Conservation (phyloP, 35 echinoderm and acorn worm species). For the Ophiothrix spiculata region DNA sequence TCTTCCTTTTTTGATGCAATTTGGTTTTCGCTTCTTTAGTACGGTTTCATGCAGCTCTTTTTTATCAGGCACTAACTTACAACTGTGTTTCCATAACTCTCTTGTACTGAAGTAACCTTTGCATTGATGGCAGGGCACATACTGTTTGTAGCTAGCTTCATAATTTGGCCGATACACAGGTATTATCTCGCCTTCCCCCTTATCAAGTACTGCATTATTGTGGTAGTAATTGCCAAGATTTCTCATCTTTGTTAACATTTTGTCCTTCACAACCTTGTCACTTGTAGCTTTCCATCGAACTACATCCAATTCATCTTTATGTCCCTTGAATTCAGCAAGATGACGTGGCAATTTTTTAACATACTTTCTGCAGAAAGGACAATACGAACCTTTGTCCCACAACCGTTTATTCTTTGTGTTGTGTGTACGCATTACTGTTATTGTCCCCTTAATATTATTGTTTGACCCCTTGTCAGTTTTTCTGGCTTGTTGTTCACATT, state of each 20-base stretch:
- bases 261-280: conserved; percentile 49
- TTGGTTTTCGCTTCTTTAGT: conserved; percentile 28
- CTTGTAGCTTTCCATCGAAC: conserved; percentile 49
- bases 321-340: conserved; percentile 28
- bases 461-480: too few species aligned
- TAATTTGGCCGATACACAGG: conserved; percentile 71
- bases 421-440: conserved; percentile 11
- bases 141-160: conserved; percentile 60
- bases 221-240: conserved; percentile 69
- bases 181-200: conserved; percentile 53
- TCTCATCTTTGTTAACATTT: conserved; percentile 64
- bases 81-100: conserved; percentile 73
- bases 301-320: conserved; percentile 52
- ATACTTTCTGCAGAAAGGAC: conserved; percentile 45
- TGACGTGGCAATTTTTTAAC: conserved; percentile 46
- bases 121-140: conserved; percentile 71
- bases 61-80: conserved; percentile 39
- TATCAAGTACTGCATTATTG: conserved; percentile 50
- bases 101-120: conserved; percentile 68
- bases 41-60: not conserved
- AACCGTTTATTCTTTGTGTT: conserved; percentile 24
- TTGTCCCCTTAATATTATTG: too few species aligned
- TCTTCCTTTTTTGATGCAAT: conserved; percentile 16
- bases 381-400: conserved; percentile 57
- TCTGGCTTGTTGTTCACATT: too few species aligned